A percentile compares a stretch with the other conserved stretches of the same genome.
Evolutionary conservation across 2,888 invertebrate species (phyloP).

Genomic region (Andrena bicolor): DNA sequence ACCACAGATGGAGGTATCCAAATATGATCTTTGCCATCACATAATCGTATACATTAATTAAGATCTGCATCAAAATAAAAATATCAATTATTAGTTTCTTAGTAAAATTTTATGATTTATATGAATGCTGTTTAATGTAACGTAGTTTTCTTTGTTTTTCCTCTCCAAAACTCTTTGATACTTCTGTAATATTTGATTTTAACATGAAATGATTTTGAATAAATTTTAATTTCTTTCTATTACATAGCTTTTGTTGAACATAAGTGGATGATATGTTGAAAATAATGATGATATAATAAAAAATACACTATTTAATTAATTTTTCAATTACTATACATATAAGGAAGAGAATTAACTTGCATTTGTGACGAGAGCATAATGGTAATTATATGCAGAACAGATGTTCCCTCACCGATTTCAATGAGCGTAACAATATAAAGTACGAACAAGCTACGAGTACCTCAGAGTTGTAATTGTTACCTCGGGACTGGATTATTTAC

Average conservation of each 20-base stretch:
- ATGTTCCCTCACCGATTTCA: no score
- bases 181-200: not conserved
- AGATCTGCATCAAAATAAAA: slow-evolving; percentile 8
- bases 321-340: no score
- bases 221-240: not conserved
- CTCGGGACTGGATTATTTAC: no score
- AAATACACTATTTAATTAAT: no score
- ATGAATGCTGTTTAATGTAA: no score
- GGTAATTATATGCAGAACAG: no score
- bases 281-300: not conserved
- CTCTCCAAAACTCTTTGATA: not conserved
- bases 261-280: not conserved
- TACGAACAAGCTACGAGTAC: no score
- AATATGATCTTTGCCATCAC: not conserved
- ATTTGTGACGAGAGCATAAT: not conserved
- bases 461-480: no score
- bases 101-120: not conserved
- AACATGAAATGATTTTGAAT: not conserved
- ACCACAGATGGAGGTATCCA: not conserved
- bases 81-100: not conserved
- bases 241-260: no score
- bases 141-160: no score
- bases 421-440: no score
- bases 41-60: slow-evolving; percentile 8
- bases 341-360: not conserved